Conservation (phyloP, 1,140 invertebrate species). For the Papilio xuthus region DNA sequence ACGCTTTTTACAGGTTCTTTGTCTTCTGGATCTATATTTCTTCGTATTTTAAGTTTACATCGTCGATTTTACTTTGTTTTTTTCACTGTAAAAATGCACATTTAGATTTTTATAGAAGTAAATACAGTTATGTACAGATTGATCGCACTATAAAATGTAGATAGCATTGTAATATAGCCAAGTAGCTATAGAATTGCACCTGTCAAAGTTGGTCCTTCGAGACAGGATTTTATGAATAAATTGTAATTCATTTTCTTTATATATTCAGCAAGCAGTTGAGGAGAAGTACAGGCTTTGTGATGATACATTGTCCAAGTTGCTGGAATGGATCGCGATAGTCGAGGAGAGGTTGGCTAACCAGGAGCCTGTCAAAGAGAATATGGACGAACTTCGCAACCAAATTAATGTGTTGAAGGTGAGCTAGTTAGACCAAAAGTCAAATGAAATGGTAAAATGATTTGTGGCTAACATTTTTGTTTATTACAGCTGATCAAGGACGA, state of each 20-base stretch:
- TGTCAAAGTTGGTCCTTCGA: not conserved
- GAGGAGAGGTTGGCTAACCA: conserved; percentile 94
- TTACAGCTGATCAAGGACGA: conserved; percentile 94
- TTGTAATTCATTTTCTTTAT: conserved; percentile 55
- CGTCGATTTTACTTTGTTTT: conserved; percentile 39
- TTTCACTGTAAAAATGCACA: conserved; percentile 50
- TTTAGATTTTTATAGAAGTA: conserved; percentile 15
- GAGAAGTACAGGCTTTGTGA: conserved; percentile 96
- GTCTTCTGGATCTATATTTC: not conserved
- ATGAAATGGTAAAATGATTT: not conserved
- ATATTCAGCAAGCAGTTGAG: conserved; percentile 93
- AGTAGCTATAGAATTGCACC: conserved; percentile 49
- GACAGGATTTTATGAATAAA: not conserved
- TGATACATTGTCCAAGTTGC: conserved; percentile 90
- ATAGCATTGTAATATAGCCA: conserved; percentile 44
- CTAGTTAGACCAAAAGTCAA: not conserved
- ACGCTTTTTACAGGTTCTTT: conserved; percentile 20
- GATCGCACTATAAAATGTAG: conserved; percentile 45
- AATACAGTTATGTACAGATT: conserved; percentile 35
- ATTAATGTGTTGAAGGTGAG: conserved; percentile 92
- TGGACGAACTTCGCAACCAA: conserved; percentile 94
- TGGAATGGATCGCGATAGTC: conserved; percentile 93
- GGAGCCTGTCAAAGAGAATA: conserved; percentile 93
- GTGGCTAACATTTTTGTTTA: not conserved
- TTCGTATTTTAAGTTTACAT: not conserved